These are phyloP conservation scores for Phrynocephalus vlangalii DNA, from an alignment of 2,797 vertebrate species.

Conservation along the genomic window DNA sequence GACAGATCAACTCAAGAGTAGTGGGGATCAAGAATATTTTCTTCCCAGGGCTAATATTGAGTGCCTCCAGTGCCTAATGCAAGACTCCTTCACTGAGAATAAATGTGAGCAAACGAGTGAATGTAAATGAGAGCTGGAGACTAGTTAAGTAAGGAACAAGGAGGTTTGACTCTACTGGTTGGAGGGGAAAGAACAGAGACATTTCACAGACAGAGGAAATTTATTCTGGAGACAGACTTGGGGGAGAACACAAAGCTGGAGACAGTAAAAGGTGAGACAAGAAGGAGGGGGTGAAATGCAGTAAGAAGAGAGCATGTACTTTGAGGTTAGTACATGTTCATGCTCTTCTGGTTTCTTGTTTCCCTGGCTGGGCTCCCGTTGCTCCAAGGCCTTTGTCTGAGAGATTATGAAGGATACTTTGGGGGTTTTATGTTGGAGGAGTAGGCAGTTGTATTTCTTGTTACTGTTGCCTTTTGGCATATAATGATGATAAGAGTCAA, in stretches of 20 bases:
- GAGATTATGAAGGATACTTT: conserved; percentile 69
- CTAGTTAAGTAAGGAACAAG: conserved; percentile 41
- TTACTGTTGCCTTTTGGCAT: conserved; percentile 69
- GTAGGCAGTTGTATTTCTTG: conserved; percentile 71
- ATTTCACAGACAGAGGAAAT: conserved; percentile 71
- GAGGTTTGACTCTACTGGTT: conserved; percentile 69
- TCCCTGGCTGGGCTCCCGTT: conserved; percentile 74
- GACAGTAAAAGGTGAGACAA: conserved; percentile 37
- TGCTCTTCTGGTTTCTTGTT: conserved; percentile 75
- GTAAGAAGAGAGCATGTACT: conserved; percentile 67
- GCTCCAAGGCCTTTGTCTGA: conserved; percentile 77
- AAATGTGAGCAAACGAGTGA: not conserved
- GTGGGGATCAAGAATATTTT: too few species aligned
- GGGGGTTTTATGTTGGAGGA: conserved; percentile 54
- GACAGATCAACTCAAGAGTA: too few species aligned
- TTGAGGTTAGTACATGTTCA: conserved; percentile 75
- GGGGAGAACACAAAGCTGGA: conserved; percentile 7
- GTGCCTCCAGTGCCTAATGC: not conserved
- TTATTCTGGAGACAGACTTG: conserved; percentile 43
- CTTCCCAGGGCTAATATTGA: not conserved
- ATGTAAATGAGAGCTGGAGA: conserved; percentile 13
- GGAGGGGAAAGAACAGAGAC: conserved; percentile 69
- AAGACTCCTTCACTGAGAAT: not conserved
- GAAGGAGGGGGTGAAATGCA: not conserved
- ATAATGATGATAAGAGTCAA: conserved; percentile 55